A percentile compares a stretch with the other conserved stretches of the same genome.
Conservation (phyloP, 2,888 invertebrate genomes). For the Polyommatus icarus region DNA sequence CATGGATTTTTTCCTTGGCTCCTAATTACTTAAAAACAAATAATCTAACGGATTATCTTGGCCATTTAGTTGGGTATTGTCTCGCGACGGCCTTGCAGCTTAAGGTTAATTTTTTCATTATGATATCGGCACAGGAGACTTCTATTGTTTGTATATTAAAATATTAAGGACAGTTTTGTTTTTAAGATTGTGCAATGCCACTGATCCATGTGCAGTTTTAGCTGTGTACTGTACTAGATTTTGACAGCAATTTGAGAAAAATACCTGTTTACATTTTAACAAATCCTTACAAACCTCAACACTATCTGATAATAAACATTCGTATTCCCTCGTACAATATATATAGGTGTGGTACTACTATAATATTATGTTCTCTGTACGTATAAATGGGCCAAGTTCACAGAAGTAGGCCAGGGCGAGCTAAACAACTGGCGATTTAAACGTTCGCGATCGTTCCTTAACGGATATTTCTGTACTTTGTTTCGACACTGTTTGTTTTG, state of each 20-base stretch:
- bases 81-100: slow-evolving; percentile 24
- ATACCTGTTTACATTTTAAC: not conserved
- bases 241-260: not conserved
- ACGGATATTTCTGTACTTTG: slow-evolving; percentile 58
- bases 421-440: slow-evolving; percentile 57
- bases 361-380: slow-evolving; percentile 11
- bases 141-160: slow-evolving; percentile 16
- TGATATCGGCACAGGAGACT: not conserved
- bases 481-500: slow-evolving; percentile 40
- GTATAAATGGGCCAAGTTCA: slow-evolving; percentile 67
- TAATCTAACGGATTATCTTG: slow-evolving; percentile 34
- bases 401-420: slow-evolving; percentile 69
- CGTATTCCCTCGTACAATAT: not conserved
- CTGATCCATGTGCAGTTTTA: not conserved
- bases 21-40: slow-evolving; percentile 32
- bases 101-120: slow-evolving; percentile 23
- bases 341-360: not conserved
- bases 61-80: slow-evolving; percentile 33
- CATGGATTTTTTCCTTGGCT: slow-evolving; percentile 32
- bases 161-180: not conserved
- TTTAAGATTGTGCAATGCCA: not conserved
- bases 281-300: not conserved
- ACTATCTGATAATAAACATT: not conserved
- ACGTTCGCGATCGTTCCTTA: slow-evolving; percentile 54
- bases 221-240: not conserved